phyloP scores from a whole-genome alignment of 2,797 vertebrate species.

The Avahi laniger region DNA sequence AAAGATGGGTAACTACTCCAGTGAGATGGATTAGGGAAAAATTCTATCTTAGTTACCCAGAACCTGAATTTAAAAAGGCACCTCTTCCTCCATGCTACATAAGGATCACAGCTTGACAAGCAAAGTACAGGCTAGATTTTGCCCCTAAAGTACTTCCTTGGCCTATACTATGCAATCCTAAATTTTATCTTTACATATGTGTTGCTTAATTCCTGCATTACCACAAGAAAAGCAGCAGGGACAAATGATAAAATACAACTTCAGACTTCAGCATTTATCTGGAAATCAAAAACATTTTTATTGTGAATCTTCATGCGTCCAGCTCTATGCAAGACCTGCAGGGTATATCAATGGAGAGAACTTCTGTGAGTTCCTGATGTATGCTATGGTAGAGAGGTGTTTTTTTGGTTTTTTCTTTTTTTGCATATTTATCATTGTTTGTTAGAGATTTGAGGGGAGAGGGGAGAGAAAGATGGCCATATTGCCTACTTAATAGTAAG shows the following conservation, averaged over 20 bases:
- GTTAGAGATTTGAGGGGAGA: background rate
- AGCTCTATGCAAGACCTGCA: background rate
- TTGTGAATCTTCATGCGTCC: background rate
- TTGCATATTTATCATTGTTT: background rate
- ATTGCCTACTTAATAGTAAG: background rate
- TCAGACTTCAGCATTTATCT: background rate
- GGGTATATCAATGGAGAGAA: background rate
- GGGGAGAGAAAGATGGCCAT: background rate
- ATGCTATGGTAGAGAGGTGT: background rate
- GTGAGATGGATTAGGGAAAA: background rate
- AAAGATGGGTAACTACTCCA: background rate
- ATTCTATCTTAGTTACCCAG: background rate
- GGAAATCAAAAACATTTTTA: background rate
- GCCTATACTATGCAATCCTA: background rate
- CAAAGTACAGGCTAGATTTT: background rate
- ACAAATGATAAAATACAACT: background rate
- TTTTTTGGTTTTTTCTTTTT: background rate
- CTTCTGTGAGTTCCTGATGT: background rate
- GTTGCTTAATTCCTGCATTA: background rate
- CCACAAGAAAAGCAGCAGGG: background rate
- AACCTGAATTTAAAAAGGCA: background rate
- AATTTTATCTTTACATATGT: background rate
- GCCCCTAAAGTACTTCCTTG: background rate
- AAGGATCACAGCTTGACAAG: background rate
- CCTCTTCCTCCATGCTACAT: background rate